phyloP scores from a whole-genome alignment of 2,113 vertebrate species.

The Tringa solitaria region DNA sequence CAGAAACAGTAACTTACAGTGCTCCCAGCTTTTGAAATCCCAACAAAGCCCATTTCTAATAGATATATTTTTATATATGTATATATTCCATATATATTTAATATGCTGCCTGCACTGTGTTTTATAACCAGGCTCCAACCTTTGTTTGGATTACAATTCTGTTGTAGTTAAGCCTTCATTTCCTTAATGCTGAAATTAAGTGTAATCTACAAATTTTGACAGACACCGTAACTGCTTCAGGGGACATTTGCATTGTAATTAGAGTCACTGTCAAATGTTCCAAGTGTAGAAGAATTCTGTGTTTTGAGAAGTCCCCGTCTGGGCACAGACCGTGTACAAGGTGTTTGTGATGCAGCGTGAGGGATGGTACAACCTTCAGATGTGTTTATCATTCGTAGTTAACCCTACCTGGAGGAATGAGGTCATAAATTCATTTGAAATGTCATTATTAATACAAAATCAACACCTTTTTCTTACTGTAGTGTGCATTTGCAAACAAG shows the following conservation, averaged over 20 bases:
- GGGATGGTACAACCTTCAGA: no score
- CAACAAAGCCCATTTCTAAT: neutral
- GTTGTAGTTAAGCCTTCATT: neutral
- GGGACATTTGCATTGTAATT: neutral
- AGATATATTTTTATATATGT: no score
- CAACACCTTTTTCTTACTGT: neutral
- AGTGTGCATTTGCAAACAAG: neutral
- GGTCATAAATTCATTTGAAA: neutral
- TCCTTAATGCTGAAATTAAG: neutral
- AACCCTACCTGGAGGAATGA: neutral
- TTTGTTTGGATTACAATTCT: neutral
- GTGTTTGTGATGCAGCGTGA: neutral
- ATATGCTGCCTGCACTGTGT: neutral
- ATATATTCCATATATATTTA: no score
- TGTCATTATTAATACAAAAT: neutral
- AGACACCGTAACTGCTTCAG: neutral
- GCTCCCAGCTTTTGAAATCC: neutral
- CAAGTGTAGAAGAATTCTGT: neutral
- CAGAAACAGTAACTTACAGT: neutral
- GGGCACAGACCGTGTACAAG: fast-evolving
- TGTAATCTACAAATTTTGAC: neutral
- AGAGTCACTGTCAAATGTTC: neutral
- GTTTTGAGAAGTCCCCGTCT: neutral
- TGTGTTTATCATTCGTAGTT: fast-evolving
- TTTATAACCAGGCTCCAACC: neutral